Base-by-base conservation (phyloP, 2,888 invertebrate genomes). In the Sarcophaga subvicina region DNA sequence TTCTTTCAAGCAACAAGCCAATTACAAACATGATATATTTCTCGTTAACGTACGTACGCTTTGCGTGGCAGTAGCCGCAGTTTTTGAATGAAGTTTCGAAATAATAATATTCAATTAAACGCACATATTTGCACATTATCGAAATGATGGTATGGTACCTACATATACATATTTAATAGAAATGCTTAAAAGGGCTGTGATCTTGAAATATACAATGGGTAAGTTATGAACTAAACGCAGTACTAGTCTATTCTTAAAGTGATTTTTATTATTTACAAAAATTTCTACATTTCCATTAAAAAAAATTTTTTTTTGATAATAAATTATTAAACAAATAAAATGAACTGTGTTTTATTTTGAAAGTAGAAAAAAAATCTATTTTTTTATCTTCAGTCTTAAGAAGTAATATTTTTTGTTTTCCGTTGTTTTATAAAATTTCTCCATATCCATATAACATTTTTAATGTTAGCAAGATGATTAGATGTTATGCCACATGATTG, bases 1-100 rank as follows among this genome's bases (percentile, higher is more conserved):
- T 85, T 85, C 84, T 85, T 85, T 85, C 84, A 85, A 85, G 84
- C 84, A 85, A 85, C 84, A 84, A 84, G 20, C 80, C 70, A 84
- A 83, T 63, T 79, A 71, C 80, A 80, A 85, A 80, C 84, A 85
- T 80, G 80, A 85, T 70, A 84, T 66, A 80, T 71, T 80, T 83
- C 83, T 78, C 78, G 60, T 83, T 72, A 78, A 78, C 71, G 76
- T 76, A 78, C 71, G 76, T 76, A 77, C 76, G 64, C 80, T 62
- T 64, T 80, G 71, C 70, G 76, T 85, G 84, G 80, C 84, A 80
- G 84, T 80, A 70, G 76, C 76, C 71, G 84, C 84, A 71, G 80
- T 80, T 84, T 85, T 70, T 47, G 22, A 62, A 37, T 71, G 84
- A 76, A 75, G 80, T 84, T 76, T 84, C 80, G 62, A 66, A 71